Conservation (phyloP, 2,888 invertebrate species). For the Apotomis betuletana region DNA sequence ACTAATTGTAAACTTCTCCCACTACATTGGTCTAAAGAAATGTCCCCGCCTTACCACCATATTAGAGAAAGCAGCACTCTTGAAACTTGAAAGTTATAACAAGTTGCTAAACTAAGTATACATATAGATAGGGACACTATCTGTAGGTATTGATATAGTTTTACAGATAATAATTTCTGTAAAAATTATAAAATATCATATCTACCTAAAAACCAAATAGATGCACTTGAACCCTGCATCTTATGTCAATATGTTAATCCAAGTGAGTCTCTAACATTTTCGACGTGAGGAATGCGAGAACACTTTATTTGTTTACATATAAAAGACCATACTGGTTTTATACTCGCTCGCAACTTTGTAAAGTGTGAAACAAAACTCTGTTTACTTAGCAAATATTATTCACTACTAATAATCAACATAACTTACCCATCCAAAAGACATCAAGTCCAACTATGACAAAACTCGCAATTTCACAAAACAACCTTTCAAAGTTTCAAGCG, state of each 20-base stretch:
- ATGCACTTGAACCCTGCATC: too few relatives aligned
- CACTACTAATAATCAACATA: conserved; percentile 4
- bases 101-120: too few relatives aligned
- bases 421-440: conserved; percentile 18
- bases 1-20: too few relatives aligned
- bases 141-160: too few relatives aligned
- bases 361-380: neutral
- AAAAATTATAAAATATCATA: too few relatives aligned
- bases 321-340: conserved; percentile 19
- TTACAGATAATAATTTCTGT: too few relatives aligned
- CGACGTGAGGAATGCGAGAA: conserved; percentile 1
- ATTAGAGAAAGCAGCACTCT: too few relatives aligned
- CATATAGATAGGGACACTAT: too few relatives aligned
- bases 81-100: too few relatives aligned
- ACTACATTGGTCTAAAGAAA: too few relatives aligned
- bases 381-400: neutral
- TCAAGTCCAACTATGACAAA: neutral
- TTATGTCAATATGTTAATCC: neutral
- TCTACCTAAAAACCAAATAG: too few relatives aligned
- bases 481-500: conserved; percentile 17
- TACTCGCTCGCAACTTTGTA: conserved; percentile 5
- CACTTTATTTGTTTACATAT: conserved; percentile 32
- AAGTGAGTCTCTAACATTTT: neutral
- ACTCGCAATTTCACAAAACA: conserved; percentile 15
- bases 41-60: too few relatives aligned